A percentile compares a stretch with the other conserved stretches of the same genome.
These are phyloP conservation scores for Saturnia pavonia DNA, from an alignment of 2,888 invertebrate species.

Conservation along the genomic window DNA sequence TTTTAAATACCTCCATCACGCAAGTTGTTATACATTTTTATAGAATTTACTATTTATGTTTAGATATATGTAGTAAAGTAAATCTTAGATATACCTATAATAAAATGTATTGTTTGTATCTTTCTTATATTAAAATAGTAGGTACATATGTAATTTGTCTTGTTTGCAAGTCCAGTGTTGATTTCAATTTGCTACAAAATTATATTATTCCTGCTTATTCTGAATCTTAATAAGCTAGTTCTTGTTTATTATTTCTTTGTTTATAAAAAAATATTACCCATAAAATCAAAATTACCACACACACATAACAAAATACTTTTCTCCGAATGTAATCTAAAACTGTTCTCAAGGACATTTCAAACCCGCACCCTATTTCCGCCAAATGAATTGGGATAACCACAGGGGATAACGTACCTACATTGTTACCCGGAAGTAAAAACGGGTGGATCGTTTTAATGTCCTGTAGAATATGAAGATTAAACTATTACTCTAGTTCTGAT, in stretches of 20 bases:
- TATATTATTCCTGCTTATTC: not conserved
- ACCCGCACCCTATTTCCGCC: conserved; percentile 75
- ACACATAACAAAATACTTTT: not conserved
- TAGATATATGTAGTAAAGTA: too few species aligned
- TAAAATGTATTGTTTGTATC: too few species aligned
- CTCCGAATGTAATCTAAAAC: conserved; percentile 41
- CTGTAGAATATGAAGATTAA: not conserved
- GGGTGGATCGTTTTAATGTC: conserved; percentile 46
- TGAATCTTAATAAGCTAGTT: not conserved
- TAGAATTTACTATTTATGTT: not conserved
- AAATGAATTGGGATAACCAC: conserved; percentile 62
- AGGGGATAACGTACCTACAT: conserved; percentile 59
- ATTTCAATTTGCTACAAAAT: not conserved
- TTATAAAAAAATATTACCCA: not conserved
- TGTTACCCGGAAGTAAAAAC: conserved; percentile 57
- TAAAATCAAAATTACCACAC: not conserved
- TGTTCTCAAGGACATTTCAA: conserved; percentile 72
- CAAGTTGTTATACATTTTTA: conserved; percentile 17
- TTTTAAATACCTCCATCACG: conserved; percentile 10
- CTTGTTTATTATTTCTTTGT: not conserved
- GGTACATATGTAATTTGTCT: too few species aligned
- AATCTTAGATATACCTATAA: too few species aligned
- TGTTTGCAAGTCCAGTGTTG: not conserved
- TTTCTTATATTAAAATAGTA: too few species aligned
- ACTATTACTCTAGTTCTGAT: not conserved